phyloP scores from a whole-genome alignment of 1,140 invertebrate species.

The Saccostrea cuccullata region DNA sequence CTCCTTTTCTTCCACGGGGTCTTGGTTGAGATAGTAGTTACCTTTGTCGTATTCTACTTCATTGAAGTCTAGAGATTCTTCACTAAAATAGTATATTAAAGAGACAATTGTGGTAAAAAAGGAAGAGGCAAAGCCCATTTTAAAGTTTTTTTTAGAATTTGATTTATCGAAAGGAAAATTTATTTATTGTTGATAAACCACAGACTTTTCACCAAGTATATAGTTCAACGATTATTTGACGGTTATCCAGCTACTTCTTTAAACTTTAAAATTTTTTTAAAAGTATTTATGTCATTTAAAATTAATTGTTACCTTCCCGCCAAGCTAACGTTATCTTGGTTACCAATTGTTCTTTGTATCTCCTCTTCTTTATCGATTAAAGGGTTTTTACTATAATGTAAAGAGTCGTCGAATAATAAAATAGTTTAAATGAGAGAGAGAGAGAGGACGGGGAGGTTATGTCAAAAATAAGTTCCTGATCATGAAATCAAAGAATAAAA shows the following conservation, averaged over 20 bases:
- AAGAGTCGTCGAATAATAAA: background rate
- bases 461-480: too few species aligned
- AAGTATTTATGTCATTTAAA: too few species aligned
- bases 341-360: background rate
- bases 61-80: background rate
- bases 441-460: too few species aligned
- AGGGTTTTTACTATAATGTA: slow-evolving; percentile 22
- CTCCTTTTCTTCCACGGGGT: slow-evolving; percentile 32
- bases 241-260: too few species aligned
- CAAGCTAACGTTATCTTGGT: background rate
- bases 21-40: background rate
- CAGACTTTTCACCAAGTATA: too few species aligned
- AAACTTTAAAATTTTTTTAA: too few species aligned
- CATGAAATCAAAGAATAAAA: too few species aligned
- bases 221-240: too few species aligned
- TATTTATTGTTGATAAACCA: too few species aligned
- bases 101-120: background rate
- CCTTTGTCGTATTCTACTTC: background rate
- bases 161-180: too few species aligned
- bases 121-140: background rate
- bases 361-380: slow-evolving; percentile 30
- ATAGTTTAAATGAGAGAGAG: too few species aligned
- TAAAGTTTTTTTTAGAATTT: too few species aligned
- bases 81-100: background rate
- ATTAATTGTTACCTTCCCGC: background rate